A percentile compares a stretch with the other conserved stretches of the same genome.
phyloP scores from a whole-genome alignment of 64 coral and sea anemone genomes.

The Montipora sp. region DNA sequence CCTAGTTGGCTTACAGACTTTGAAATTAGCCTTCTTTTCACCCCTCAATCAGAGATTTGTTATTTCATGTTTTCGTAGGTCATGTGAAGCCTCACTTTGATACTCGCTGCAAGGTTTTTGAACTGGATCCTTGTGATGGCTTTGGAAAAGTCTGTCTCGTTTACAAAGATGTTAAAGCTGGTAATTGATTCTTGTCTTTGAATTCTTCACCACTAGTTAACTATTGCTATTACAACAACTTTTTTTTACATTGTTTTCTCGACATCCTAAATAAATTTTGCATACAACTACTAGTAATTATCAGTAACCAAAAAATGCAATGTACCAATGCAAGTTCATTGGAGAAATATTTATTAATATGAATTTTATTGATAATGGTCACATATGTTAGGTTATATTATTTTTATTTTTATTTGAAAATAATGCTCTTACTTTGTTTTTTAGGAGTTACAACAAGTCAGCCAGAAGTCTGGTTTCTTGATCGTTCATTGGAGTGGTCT shows the following conservation, averaged over 20 bases:
- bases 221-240: too few relatives aligned
- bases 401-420: too few relatives aligned
- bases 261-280: too few relatives aligned
- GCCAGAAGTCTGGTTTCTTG: slow-evolving; percentile 95
- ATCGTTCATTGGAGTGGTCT: slow-evolving; percentile 90
- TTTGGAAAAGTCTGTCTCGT: slow-evolving; percentile 96
- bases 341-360: too few relatives aligned
- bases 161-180: slow-evolving; percentile 89
- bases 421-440: not conserved
- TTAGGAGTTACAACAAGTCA: slow-evolving; percentile 84
- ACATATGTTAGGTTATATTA: not conserved
- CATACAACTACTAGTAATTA: too few relatives aligned
- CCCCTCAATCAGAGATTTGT: too few relatives aligned
- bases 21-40: too few relatives aligned
- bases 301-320: too few relatives aligned
- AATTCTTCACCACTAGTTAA: not conserved
- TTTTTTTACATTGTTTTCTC: too few relatives aligned
- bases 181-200: slow-evolving; percentile 20
- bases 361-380: too few relatives aligned
- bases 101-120: slow-evolving; percentile 89
- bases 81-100: slow-evolving; percentile 94
- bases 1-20: too few relatives aligned
- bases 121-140: slow-evolving; percentile 88
- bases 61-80: slow-evolving; percentile 45
- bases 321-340: too few relatives aligned